Percentiles rank a stretch among this genome's conserved stretches.
Evolutionary conservation across 2,888 invertebrate genomes (phyloP).

Genomic region (Priocnemis perturbator): DNA sequence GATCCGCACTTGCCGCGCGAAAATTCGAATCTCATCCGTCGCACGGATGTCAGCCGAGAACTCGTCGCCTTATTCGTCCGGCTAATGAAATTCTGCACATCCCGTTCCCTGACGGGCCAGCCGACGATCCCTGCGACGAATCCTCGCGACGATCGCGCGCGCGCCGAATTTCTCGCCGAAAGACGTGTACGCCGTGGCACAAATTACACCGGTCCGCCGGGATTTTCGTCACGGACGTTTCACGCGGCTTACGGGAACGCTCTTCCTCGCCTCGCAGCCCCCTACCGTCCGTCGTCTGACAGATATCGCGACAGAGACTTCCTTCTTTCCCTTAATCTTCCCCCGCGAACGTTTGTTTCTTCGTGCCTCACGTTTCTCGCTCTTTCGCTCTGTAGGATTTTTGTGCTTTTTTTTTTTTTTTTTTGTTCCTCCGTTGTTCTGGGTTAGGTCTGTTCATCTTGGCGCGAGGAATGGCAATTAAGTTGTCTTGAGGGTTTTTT

Average conservation of each 20-base stretch:
- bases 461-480: slow-evolving; percentile 17
- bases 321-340: not conserved
- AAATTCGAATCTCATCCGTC: slow-evolving; percentile 1
- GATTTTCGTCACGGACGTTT: slow-evolving; percentile 35
- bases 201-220: slow-evolving; percentile 44
- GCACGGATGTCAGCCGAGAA: not conserved
- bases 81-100: slow-evolving; percentile 38
- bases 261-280: slow-evolving; percentile 18
- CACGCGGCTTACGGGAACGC: slow-evolving; percentile 20
- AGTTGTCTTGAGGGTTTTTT: not conserved
- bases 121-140: not conserved
- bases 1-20: not conserved
- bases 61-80: slow-evolving; percentile 8
- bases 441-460: no score
- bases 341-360: slow-evolving; percentile 1
- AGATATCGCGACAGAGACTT: not conserved
- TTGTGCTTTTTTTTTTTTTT: not conserved
- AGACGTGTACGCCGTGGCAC: slow-evolving; percentile 15
- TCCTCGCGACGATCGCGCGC: not conserved
- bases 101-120: slow-evolving; percentile 6
- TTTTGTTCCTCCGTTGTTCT: no score
- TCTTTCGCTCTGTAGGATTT: no score
- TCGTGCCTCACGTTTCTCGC: no score
- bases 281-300: no score
- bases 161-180: slow-evolving; percentile 18